Percentiles rank a stretch among this genome's conserved stretches.
Evolutionary conservation across 2,113 vertebrate genomes (phyloP).

Genomic region (Brachirus orientalis): DNA sequence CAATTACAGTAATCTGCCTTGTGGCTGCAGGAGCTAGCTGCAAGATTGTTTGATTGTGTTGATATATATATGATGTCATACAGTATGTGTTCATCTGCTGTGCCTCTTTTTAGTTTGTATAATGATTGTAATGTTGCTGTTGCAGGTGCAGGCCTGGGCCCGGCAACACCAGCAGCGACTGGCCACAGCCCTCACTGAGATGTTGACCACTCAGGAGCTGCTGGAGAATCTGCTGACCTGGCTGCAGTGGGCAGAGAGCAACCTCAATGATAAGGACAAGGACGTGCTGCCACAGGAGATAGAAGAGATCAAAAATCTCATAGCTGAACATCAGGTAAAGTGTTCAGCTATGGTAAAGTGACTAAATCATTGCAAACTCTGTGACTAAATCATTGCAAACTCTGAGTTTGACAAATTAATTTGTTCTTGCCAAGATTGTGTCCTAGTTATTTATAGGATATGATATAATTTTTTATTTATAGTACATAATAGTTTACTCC

Average conservation of each 20-base stretch:
- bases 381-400: too few species aligned
- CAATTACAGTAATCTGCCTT: too few species aligned
- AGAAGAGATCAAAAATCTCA: slow-evolving; percentile 93
- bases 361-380: background rate
- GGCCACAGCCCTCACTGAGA: slow-evolving; percentile 87
- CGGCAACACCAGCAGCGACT: slow-evolving; percentile 95
- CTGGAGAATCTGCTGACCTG: slow-evolving; percentile 92
- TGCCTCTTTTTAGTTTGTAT: background rate
- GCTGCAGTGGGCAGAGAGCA: slow-evolving; percentile 96
- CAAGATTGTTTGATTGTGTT: too few species aligned
- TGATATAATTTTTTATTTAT: background rate
- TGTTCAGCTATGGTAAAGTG: too few species aligned
- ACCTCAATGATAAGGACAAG: slow-evolving; percentile 91
- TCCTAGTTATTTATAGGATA: too few species aligned
- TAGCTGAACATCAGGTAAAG: slow-evolving; percentile 94
- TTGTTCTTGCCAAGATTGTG: too few species aligned
- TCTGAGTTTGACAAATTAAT: too few species aligned
- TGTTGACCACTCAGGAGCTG: slow-evolving; percentile 91
- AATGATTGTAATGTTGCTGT: slow-evolving; percentile 9
- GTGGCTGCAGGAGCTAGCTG: too few species aligned
- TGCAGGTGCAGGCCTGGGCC: slow-evolving; percentile 94
- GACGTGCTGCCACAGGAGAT: slow-evolving; percentile 93
- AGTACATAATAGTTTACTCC: background rate
- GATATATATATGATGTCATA: too few species aligned
- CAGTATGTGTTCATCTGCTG: too few species aligned